Evolutionary conservation across 2,797 vertebrate species (phyloP), one percentile per base, ranked within the genome.

Genomic region (Melanotaenia pygmaea): DNA sequence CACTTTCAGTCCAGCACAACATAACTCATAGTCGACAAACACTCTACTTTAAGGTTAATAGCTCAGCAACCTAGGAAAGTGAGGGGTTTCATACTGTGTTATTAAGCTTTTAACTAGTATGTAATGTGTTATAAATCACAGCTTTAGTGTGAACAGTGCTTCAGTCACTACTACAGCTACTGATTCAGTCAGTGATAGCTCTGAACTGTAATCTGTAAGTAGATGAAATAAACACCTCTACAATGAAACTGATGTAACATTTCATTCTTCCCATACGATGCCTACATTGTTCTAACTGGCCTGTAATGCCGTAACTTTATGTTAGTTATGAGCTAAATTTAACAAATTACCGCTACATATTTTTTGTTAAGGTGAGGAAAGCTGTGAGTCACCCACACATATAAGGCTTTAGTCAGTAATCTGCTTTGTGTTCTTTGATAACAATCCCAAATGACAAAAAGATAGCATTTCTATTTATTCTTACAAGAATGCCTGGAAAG

Each of bases 81-180:
- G 35, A 37, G 35, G 2, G 10, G 10, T 37, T 37, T 37, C 35
- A 37, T 11, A 10, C 35, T 37, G 7, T 37, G 50, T 51, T 53
- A 57, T 37, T 38, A 37, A 59, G 53, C 64, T 67, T 67, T 57
- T 67, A 43, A 67, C 37, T 43, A 57, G 53, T 35, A 43, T 59
- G 34, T 26, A 47, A 60, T 65, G 56, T 60, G 58, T 32, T 62
- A 51, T 58, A 24, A 62, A 58, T 61, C 58, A 61, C 50, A 58
- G 24, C 28, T 62, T 45, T 57, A 38, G 16, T 37, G 9, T 53
- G 24, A 24, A 28, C 20, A 59, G 37, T 14, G 14, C n/a, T 64
- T 35, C 38, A 73, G 54, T 64, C 70, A 70, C 5, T 43, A 37
- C 32, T 50, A 35, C 20, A 63, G 13, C 20, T 22, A 20, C 30